Percentiles rank a stretch among this genome's conserved stretches.
phyloP scores from a whole-genome alignment of 2,888 invertebrate species.

The Coleophora deauratella region DNA sequence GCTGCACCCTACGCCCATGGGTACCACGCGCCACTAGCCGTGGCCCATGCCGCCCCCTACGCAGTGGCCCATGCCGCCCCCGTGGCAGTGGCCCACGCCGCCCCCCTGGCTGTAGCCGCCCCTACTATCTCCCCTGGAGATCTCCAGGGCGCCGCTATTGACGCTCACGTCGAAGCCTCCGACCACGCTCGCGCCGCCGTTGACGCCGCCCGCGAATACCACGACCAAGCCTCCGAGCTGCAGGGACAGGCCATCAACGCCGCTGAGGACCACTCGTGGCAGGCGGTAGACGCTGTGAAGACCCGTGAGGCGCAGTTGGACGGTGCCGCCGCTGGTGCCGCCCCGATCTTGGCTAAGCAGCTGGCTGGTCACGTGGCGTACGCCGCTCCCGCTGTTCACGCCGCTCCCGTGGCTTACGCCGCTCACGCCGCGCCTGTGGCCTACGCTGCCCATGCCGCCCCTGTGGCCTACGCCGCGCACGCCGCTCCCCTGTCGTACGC shows the following conservation, averaged over 20 bases:
- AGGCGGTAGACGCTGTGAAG: constrained; percentile 59
- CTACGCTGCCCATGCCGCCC: constrained; percentile 24
- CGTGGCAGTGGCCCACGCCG: constrained; percentile 33
- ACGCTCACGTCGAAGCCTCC: constrained; percentile 58
- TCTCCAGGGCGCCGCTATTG: constrained; percentile 27
- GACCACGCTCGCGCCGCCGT: constrained; percentile 63
- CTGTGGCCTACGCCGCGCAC: constrained; percentile 26
- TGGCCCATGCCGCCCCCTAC: constrained; percentile 22
- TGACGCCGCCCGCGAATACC: constrained; percentile 56
- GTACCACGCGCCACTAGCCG: constrained; percentile 5
- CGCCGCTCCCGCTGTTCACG: constrained; percentile 24
- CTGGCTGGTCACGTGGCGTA: constrained; percentile 45
- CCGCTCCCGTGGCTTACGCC: constrained; percentile 18
- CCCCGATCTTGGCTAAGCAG: constrained; percentile 60
- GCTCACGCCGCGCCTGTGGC: constrained; percentile 23
- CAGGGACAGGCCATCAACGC: constrained; percentile 64
- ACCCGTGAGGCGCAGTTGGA: constrained; percentile 59
- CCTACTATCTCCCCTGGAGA: constrained; percentile 33
- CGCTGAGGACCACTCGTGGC: constrained; percentile 66
- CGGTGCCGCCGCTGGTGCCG: constrained; percentile 62
- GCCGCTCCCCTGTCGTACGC: constrained; percentile 11
- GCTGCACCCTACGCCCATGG: constrained; percentile 15
- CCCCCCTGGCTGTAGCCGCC: constrained; percentile 34
- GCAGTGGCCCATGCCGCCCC: constrained; percentile 32
- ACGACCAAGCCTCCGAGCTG: constrained; percentile 63